These are phyloP conservation scores for Crotophaga sulcirostris DNA, from an alignment of 2,113 vertebrate genomes.

Conservation along the genomic window DNA sequence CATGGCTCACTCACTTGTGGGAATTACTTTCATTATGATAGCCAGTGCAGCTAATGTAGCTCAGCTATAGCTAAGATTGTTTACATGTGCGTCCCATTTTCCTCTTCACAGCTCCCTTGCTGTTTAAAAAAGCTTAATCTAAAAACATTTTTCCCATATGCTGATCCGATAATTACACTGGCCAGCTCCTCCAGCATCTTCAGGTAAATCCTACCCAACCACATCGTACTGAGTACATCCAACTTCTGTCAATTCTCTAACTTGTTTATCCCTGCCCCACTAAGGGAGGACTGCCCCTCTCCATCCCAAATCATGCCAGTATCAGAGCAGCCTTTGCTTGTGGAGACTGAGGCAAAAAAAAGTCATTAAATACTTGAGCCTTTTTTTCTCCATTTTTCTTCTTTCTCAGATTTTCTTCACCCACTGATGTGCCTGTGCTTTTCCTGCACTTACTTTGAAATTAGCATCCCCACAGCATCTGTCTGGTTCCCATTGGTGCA, in stretches of 20 bases:
- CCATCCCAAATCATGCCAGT: background rate
- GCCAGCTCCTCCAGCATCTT: background rate
- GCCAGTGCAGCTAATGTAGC: background rate
- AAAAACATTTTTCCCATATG: background rate
- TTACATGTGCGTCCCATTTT: background rate
- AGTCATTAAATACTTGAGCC: background rate
- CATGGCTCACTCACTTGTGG: background rate
- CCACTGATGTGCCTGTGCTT: rapidly evolving
- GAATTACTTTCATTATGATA: conserved; percentile 27
- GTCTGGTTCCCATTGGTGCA: background rate
- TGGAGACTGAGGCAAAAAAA: background rate
- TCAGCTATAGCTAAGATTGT: background rate
- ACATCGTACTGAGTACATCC: background rate
- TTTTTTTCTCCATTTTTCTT: background rate
- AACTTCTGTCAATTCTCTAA: background rate
- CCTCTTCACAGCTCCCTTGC: background rate
- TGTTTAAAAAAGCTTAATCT: background rate
- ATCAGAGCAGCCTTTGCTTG: background rate
- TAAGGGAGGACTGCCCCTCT: background rate
- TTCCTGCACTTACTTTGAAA: background rate
- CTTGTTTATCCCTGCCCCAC: background rate
- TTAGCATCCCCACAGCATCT: background rate
- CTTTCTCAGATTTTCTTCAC: background rate
- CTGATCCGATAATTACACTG: background rate
- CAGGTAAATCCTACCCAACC: background rate